Evolutionary conservation across 92 coral and sea anemone species (phyloP), one percentile per base, ranked within the genome.

Genomic region (Metridium senile): DNA sequence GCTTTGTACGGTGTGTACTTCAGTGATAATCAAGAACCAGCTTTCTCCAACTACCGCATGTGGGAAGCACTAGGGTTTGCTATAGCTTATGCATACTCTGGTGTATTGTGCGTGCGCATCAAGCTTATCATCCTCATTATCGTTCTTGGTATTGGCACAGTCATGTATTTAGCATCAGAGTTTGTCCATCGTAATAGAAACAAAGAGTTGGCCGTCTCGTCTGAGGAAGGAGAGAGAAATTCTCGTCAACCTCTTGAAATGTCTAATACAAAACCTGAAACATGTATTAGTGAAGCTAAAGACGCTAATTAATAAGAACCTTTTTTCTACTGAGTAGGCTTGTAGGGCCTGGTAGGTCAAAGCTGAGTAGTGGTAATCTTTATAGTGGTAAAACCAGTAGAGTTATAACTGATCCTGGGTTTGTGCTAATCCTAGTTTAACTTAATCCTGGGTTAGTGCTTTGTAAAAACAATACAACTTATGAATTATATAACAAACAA

Each of bases 21-120:
- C 85, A 74, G 82, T 47, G 94, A 90, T 61, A 90, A 90, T 76
- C 94, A 90, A 79, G 94, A 90, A 68, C 84, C 94, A 23, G 94
- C 94, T 20, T 90, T 90, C 62, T 90, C 94, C 43, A 90, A 90
- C 84, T 90, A 86, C 69, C 88, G 94, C 29, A 62, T 90, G 26
- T 90, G 94, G 94, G 91, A 90, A 68, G 86, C 94, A 16, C 61
- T 90, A 1, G 94, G 94, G 7, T 90, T 90, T 33, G 89, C 80
- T 26, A 79, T 86, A 2, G 90, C 91, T 46, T 90, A 78, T 63
- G 94, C 91, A 26, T 85, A 86, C 74, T 82, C 91, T 35, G 79
- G 82, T 58, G 54, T 45, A 34, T 46, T 90, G 28, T 90, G 94
- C 67, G 84, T 86, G 65, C 85, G 87, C 70, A 88, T 80, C 46